Conservation (phyloP, 2,888 invertebrate species). For the Limenitis camilla region DNA sequence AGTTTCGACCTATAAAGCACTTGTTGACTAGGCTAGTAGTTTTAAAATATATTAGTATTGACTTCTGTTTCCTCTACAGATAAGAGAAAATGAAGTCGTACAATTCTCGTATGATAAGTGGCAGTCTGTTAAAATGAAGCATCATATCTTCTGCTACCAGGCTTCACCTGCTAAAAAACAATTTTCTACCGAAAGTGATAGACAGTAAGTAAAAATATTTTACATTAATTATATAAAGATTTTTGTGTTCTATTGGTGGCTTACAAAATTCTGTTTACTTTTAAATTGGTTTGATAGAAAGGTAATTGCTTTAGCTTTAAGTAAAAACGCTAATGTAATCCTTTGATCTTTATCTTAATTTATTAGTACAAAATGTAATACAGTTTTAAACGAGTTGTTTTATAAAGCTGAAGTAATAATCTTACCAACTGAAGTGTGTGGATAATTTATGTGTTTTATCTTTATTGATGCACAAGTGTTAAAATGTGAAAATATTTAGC, state of each 20-base stretch:
- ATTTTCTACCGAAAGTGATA: slow-evolving; percentile 85
- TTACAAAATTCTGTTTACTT: background rate
- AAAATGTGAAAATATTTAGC: background rate
- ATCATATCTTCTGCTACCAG: slow-evolving; percentile 91
- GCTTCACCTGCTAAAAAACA: slow-evolving; percentile 88
- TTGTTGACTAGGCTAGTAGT: no score
- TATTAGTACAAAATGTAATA: background rate
- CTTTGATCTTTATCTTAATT: no score
- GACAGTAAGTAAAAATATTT: slow-evolving; percentile 50
- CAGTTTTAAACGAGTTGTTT: no score
- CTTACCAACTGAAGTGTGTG: background rate
- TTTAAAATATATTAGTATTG: no score
- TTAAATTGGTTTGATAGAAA: background rate
- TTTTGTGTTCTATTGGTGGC: background rate
- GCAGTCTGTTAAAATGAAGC: slow-evolving; percentile 89
- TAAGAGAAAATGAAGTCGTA: slow-evolving; percentile 87
- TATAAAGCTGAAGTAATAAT: slow-evolving; percentile 1
- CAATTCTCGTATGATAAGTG: slow-evolving; percentile 88
- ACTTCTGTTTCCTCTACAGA: slow-evolving; percentile 51
- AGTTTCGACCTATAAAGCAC: no score
- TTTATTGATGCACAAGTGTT: background rate
- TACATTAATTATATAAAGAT: background rate
- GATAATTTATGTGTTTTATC: background rate
- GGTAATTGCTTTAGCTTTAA: slow-evolving; percentile 1
- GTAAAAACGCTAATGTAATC: background rate